Conservation (phyloP, 2,888 invertebrate genomes). For the Lycophotia porphyrea region DNA sequence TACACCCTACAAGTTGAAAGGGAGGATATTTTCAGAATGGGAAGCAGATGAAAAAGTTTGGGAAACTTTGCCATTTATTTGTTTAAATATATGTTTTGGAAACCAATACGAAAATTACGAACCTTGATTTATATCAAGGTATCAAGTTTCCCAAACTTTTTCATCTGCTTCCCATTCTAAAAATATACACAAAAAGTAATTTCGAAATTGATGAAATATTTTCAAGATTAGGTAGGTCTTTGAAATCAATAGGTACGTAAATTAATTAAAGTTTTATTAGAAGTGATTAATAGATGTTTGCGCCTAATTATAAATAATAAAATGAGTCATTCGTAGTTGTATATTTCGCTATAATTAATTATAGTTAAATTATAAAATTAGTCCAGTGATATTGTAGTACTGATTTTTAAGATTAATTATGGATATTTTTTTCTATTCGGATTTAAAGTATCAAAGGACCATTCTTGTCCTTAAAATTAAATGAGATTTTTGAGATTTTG, state of each 20-base stretch:
- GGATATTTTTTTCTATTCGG: constrained; percentile 11
- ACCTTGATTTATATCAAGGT: neutral
- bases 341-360: constrained; percentile 54
- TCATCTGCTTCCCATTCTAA: no score
- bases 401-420: constrained; percentile 14
- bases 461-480: neutral
- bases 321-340: constrained; percentile 52
- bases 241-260: neutral
- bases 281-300: constrained; percentile 12
- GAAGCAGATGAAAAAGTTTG: constrained; percentile 18
- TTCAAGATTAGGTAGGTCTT: neutral
- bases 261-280: constrained; percentile 9
- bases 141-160: no score
- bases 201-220: neutral
- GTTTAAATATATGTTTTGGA: constrained; percentile 6
- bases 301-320: constrained; percentile 36
- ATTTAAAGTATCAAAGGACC: neutral
- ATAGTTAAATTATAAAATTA: constrained; percentile 60
- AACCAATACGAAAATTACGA: neutral
- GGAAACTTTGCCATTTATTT: constrained; percentile 31
- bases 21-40: constrained; percentile 24
- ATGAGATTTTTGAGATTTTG: neutral
- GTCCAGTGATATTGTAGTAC: constrained; percentile 58
- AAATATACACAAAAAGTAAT: neutral
- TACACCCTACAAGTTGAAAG: constrained; percentile 24